Evolutionary conservation across 2,888 invertebrate genomes (phyloP), one percentile per base, ranked within the genome.

Genomic region (Ditylenchus weischeri): DNA sequence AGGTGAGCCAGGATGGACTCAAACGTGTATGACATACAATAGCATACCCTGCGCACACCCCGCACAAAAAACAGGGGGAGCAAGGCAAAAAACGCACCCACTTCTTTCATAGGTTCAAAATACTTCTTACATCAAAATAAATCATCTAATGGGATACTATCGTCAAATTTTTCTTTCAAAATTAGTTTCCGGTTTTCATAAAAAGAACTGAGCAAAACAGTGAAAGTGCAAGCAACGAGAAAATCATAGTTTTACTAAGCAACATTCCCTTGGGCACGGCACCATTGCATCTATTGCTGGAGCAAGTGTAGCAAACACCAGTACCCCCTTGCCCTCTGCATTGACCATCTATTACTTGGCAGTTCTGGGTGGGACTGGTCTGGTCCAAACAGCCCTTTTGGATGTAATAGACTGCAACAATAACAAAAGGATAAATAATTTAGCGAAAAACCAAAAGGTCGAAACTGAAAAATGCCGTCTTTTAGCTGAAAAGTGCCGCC

Each of bases 321-420:
- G 23, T 54, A 5, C 71, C 65, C 6, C 35, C 62, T 13, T 61
- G 62, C 1, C 66, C 62, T 19, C 48, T 43, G 66, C 70, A 70
- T 36, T 70, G 71, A 4, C 18, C 49, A 36, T 61, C 23, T n/a
- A 69, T 66, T 13, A 49, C 57, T 21, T 57, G 47, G 58, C 66
- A 70, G 38, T 65, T 54, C 43, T 62, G 63, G 47, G 62, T 62
- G 1, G 73, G 66, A 18, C 69, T 66, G 38, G 69, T 49, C 5
- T 62, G 65, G 54, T 72, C 69, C 21, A 70, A 57, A 57, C 74
- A 74, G 19, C 74, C 74, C 50, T 69, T 69, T 43, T 54, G 59
- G n/a, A 67, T 65, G 21, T 66, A 64, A 29, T 59, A 58, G n/a
- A 51, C 72, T 72, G 43, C 36, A 67, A 18, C 2, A 29, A 29